Conservation (phyloP, 30 jellyfish, hydroid and myxozoan species). For the Haliclystus octoradiatus region DNA sequence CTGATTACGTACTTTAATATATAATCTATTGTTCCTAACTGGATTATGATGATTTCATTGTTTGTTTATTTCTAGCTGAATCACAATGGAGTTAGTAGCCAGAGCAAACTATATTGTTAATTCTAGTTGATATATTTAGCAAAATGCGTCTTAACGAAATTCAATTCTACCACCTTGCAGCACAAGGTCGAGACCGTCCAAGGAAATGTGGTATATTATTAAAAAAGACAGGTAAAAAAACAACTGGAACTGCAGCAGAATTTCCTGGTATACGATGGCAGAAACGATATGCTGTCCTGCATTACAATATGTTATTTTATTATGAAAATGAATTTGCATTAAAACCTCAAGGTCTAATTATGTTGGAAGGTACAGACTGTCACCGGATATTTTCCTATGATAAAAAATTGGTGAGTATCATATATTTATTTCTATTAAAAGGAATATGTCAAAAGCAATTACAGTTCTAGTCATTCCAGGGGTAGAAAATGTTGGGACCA, state of each 20-base stretch:
- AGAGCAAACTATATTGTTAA: too few species aligned
- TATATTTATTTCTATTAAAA: too few species aligned
- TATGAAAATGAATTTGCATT: conserved; percentile 47
- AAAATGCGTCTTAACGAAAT: conserved; percentile 32
- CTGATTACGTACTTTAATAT: too few species aligned
- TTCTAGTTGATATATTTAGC: too few species aligned
- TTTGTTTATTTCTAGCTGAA: too few species aligned
- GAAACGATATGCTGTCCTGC: conserved; percentile 63
- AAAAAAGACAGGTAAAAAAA: conserved; percentile 62
- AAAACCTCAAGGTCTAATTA: conserved; percentile 76
- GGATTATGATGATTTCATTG: too few species aligned
- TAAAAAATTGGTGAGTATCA: conserved; percentile 28
- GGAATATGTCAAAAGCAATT: too few species aligned
- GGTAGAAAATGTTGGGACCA: too few species aligned
- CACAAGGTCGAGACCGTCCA: conserved; percentile 39
- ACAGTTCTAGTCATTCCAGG: too few species aligned
- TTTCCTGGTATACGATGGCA: conserved; percentile 69
- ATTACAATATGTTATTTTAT: conserved; percentile 67
- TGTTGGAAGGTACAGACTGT: conserved; percentile 56
- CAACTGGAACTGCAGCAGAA: conserved; percentile 27
- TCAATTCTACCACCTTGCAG: conserved; percentile 59
- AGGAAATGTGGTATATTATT: conserved; percentile 50
- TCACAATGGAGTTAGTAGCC: too few species aligned
- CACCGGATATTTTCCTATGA: conserved; percentile 14
- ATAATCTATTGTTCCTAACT: too few species aligned